Conservation (phyloP, 2,113 vertebrate species). For the Heterocephalus glaber region DNA sequence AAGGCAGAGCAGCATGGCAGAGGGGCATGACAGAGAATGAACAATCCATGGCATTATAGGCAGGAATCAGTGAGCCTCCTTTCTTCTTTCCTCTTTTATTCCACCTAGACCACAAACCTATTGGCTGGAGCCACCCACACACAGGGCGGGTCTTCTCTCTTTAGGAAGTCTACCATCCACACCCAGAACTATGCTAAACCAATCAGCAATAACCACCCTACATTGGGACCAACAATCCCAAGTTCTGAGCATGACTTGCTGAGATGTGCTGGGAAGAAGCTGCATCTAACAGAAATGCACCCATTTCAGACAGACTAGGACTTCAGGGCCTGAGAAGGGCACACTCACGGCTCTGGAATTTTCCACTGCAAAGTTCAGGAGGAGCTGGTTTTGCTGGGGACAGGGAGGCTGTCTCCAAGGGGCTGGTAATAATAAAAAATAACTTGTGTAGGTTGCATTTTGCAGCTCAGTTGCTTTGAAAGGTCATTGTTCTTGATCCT, state of each 20-base stretch:
- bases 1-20: not conserved
- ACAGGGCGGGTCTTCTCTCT: not conserved
- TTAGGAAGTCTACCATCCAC: not conserved
- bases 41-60: not conserved
- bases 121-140: not conserved
- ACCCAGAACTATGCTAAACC: not conserved
- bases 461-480: constrained; percentile 26
- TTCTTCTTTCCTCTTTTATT: not conserved
- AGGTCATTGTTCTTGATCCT: constrained; percentile 17
- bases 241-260: not conserved
- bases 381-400: not conserved
- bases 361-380: not conserved
- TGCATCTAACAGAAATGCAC: not conserved
- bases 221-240: too few relatives aligned
- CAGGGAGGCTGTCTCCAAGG: not conserved
- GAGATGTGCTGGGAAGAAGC: not conserved
- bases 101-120: not conserved
- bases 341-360: not conserved
- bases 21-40: not conserved
- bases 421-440: constrained; percentile 30
- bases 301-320: not conserved
- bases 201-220: not conserved
- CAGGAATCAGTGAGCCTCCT: not conserved
- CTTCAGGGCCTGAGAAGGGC: not conserved
- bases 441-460: not conserved